Evolutionary conservation across 2,797 vertebrate genomes (phyloP).

Genomic region (Cyclura pinguis): DNA sequence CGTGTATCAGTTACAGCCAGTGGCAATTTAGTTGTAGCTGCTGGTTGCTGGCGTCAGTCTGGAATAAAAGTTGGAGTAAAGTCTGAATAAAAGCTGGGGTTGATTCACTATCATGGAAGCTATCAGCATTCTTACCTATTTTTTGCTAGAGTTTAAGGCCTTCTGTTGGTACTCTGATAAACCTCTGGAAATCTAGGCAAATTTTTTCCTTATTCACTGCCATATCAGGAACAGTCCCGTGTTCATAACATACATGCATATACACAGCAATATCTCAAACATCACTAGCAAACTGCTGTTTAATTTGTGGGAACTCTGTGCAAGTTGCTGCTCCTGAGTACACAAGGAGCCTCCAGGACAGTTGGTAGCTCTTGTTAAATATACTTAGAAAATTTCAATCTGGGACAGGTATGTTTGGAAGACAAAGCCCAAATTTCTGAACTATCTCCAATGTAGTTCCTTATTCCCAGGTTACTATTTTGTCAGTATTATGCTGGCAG

Average conservation of each 20-base stretch:
- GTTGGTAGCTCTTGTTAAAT: background rate
- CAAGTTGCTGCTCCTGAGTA: background rate
- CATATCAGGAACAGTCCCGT: too few relatives aligned
- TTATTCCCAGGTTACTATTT: background rate
- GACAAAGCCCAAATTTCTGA: background rate
- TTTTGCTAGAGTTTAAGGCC: background rate
- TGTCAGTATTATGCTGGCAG: background rate
- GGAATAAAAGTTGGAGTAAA: too few relatives aligned
- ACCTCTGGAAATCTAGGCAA: background rate
- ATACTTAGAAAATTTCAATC: background rate
- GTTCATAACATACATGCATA: background rate
- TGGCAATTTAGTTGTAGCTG: too few relatives aligned
- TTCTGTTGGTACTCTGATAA: background rate
- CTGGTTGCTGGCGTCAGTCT: too few relatives aligned
- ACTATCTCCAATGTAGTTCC: background rate
- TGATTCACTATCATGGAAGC: too few relatives aligned
- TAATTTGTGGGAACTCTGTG: background rate
- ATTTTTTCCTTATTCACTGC: background rate
- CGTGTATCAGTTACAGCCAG: background rate
- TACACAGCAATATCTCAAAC: background rate
- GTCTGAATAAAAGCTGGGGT: too few relatives aligned
- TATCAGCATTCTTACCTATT: too few relatives aligned
- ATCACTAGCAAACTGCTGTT: background rate
- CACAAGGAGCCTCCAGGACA: background rate
- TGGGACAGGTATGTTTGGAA: too few relatives aligned